Evolutionary conservation across 2,113 vertebrate genomes (phyloP).

Genomic region (Chloebia gouldiae): DNA sequence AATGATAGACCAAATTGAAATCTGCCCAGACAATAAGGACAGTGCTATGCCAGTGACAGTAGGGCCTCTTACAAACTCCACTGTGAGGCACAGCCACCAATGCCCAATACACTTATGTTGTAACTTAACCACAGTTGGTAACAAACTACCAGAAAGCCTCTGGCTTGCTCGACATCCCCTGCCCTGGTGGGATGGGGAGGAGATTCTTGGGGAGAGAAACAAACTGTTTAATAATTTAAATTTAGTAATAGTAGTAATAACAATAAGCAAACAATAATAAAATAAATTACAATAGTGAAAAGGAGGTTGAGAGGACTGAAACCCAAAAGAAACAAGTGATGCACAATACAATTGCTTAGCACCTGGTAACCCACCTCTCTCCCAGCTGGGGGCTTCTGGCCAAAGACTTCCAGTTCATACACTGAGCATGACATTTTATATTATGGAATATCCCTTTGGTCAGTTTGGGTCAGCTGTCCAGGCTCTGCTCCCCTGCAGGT

Average conservation of each 20-base stretch:
- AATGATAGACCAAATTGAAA: slow-evolving; percentile 4
- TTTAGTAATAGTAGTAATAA: neutral
- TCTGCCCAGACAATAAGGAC: neutral
- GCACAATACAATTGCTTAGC: neutral
- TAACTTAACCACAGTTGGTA: neutral
- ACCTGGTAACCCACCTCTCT: neutral
- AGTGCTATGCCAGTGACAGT: neutral
- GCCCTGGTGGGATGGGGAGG: neutral
- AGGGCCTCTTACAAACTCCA: neutral
- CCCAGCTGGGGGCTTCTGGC: neutral
- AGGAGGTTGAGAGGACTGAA: neutral
- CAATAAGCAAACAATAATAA: neutral
- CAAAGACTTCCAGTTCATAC: neutral
- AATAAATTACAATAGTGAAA: neutral
- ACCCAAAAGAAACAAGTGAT: neutral
- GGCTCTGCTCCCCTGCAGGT: accelerated
- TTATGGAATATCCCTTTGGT: neutral
- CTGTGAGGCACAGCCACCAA: neutral
- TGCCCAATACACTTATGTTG: neutral
- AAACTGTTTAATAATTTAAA: neutral
- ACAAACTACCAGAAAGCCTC: neutral
- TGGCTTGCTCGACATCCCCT: accelerated
- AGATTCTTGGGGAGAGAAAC: neutral
- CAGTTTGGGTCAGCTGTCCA: neutral
- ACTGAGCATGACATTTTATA: neutral